Conservation (phyloP, 2,888 invertebrate genomes). For the Spilosoma lubricipeda region DNA sequence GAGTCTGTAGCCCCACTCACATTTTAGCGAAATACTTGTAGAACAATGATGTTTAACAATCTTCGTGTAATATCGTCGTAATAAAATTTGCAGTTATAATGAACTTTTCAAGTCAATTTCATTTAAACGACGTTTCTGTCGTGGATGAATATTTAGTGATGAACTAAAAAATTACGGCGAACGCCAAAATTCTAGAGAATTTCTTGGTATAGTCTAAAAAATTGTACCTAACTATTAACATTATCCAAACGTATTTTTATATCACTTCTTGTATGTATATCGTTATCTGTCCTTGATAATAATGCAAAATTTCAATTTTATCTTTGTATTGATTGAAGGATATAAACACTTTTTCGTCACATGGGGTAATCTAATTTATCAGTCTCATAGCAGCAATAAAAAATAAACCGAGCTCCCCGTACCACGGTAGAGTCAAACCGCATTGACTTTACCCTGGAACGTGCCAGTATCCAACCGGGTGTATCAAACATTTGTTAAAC, state of each 20-base stretch:
- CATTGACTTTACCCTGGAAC: not conserved
- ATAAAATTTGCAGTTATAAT: slow-evolving; percentile 5
- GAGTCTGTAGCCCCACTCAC: not conserved
- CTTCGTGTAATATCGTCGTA: not conserved
- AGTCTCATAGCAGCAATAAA: too few species aligned
- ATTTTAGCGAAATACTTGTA: not conserved
- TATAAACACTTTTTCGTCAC: not conserved
- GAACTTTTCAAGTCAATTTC: not conserved
- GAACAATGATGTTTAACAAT: not conserved
- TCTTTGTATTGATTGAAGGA: not conserved
- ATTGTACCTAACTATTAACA: too few species aligned
- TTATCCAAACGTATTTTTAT: too few species aligned
- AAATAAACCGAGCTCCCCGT: too few species aligned
- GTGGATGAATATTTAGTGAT: not conserved
- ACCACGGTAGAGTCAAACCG: not conserved
- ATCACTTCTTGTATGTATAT: too few species aligned
- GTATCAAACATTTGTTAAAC: not conserved
- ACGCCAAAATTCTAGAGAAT: not conserved
- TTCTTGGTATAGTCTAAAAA: too few species aligned
- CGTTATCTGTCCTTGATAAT: not conserved
- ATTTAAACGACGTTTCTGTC: not conserved
- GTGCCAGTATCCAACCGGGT: not conserved
- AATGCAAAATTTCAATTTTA: not conserved
- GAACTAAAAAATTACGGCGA: not conserved
- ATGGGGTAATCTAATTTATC: too few species aligned